Conservation (phyloP, 2,113 vertebrate species). For the Daboia siamensis region DNA sequence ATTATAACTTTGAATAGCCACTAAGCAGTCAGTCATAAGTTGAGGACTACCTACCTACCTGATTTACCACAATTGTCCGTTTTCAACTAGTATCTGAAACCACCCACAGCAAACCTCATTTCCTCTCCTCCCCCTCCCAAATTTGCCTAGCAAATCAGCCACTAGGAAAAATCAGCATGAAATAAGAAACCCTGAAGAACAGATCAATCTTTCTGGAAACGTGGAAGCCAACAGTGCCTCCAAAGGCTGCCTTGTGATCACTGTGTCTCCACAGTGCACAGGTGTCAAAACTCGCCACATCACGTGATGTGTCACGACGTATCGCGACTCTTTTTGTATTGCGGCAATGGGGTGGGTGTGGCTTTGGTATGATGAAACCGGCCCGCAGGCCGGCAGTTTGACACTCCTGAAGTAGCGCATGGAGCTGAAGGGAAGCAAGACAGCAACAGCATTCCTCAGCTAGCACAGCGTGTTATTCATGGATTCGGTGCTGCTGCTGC, state of each 20-base stretch:
- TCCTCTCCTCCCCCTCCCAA: background rate
- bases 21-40: too few relatives aligned
- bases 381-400: too few relatives aligned
- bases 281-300: too few relatives aligned
- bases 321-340: too few relatives aligned
- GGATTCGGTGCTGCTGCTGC: background rate
- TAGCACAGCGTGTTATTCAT: background rate
- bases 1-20: too few relatives aligned
- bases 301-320: too few relatives aligned
- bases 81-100: background rate
- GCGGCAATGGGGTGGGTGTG: too few relatives aligned
- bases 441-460: background rate
- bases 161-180: background rate
- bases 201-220: background rate
- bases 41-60: background rate
- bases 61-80: background rate
- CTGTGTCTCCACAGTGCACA: background rate
- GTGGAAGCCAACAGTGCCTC: fast-evolving
- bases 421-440: background rate
- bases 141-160: background rate
- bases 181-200: background rate
- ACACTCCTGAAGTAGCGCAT: background rate
- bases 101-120: background rate
- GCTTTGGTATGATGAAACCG: too few relatives aligned
- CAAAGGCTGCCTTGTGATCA: background rate